Evolutionary conservation across 2,113 vertebrate genomes (phyloP).

Genomic region (Lonchura striata): DNA sequence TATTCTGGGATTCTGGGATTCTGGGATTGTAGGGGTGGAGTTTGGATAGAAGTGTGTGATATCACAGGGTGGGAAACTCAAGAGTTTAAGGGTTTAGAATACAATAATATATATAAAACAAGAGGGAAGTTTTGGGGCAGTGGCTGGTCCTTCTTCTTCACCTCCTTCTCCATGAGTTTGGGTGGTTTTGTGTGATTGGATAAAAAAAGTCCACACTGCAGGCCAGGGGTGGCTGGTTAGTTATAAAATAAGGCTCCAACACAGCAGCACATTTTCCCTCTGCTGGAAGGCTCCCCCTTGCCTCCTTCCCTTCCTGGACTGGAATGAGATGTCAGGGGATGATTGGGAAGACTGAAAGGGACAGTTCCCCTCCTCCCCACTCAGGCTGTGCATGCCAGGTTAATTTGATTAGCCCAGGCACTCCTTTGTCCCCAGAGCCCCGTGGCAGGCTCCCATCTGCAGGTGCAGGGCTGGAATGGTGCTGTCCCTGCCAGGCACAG

Average conservation of each 20-base stretch:
- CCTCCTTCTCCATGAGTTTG: neutral
- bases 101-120: neutral
- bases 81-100: neutral
- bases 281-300: neutral
- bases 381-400: neutral
- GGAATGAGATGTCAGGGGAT: conserved; percentile 27
- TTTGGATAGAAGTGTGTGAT: neutral
- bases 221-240: neutral
- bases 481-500: neutral
- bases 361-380: neutral
- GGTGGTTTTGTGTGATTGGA: neutral
- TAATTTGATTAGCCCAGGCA: conserved; percentile 59
- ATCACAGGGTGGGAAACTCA: neutral
- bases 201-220: neutral
- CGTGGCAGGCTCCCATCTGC: neutral
- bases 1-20: too few species aligned
- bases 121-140: neutral
- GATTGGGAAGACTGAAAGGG: neutral
- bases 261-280: neutral
- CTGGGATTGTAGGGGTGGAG: neutral
- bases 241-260: neutral
- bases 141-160: neutral
- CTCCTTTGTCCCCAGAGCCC: conserved; percentile 38
- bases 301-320: neutral
- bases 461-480: conserved; percentile 23